Conservation (phyloP, 1,140 invertebrate genomes). For the Drosophila pseudoobscura region DNA sequence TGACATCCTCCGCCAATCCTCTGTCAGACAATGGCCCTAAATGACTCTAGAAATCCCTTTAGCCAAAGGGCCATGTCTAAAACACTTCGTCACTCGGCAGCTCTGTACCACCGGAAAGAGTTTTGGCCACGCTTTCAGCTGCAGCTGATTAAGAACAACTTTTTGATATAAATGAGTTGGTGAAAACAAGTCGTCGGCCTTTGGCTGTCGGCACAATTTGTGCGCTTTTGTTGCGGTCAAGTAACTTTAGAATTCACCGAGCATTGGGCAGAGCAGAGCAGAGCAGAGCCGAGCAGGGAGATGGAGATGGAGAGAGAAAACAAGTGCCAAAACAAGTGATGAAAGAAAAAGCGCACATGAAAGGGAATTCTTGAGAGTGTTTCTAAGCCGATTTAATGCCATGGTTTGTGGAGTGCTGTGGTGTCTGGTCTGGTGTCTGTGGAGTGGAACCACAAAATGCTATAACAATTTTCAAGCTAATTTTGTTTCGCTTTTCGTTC, state of each 20-base stretch:
- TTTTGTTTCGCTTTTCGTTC: constrained; percentile 25
- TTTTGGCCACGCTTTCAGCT: constrained; percentile 38
- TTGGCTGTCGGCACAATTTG: constrained; percentile 55
- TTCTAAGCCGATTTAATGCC: constrained; percentile 63
- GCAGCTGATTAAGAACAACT: constrained; percentile 44
- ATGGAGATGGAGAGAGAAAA: constrained; percentile 9
- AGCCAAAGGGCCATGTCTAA: too few relatives aligned
- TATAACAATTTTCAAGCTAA: constrained; percentile 60
- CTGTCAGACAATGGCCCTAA: too few relatives aligned
- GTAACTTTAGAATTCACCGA: constrained; percentile 44
- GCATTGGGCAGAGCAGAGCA: constrained; percentile 28
- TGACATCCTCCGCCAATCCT: too few relatives aligned
- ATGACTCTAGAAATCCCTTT: too few relatives aligned
- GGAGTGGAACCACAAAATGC: constrained; percentile 60
- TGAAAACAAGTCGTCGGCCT: constrained; percentile 34
- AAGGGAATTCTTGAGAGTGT: constrained; percentile 61
- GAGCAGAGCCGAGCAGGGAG: not conserved
- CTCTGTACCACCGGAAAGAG: not conserved
- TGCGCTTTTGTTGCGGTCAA: constrained; percentile 72
- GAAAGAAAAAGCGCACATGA: constrained; percentile 70
- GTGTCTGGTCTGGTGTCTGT: constrained; percentile 11
- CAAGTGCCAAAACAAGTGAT: constrained; percentile 63
- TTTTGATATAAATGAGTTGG: constrained; percentile 47
- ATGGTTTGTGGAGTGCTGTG: too few relatives aligned
- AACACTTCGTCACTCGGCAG: too few relatives aligned